A percentile compares a stretch with the other conserved stretches of the same genome.
Evolutionary conservation across 2,113 vertebrate species (phyloP).

Genomic region (Dromiciops gliroides): DNA sequence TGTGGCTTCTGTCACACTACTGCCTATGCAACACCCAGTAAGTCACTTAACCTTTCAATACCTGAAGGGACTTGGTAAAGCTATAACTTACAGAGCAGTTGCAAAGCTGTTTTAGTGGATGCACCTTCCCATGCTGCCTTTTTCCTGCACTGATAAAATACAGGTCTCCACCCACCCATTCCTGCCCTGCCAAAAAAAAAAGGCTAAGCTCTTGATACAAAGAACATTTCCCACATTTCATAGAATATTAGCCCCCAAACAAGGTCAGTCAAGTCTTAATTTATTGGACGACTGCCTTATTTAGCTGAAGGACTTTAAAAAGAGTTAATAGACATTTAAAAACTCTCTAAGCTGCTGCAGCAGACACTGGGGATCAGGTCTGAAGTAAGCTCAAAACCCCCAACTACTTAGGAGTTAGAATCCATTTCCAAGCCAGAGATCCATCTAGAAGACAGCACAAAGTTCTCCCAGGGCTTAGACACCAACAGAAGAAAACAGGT

Average conservation of each 20-base stretch:
- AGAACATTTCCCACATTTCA: conserved; percentile 22
- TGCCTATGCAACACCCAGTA: background rate
- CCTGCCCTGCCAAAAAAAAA: background rate
- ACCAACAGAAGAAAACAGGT: background rate
- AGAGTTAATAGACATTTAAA: conserved; percentile 32
- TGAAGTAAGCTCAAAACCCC: background rate
- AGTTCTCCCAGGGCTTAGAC: background rate
- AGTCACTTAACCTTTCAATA: background rate
- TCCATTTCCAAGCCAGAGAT: conserved; percentile 8
- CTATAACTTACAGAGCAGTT: background rate
- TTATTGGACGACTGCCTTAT: conserved; percentile 19
- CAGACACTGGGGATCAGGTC: background rate
- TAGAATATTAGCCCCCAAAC: background rate
- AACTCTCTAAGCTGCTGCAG: conserved; percentile 5
- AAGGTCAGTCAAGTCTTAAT: conserved; percentile 20
- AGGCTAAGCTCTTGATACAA: background rate
- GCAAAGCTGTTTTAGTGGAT: background rate
- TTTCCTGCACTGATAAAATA: background rate
- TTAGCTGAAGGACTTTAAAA: conserved; percentile 29
- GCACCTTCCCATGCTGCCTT: background rate
- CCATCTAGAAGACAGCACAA: background rate
- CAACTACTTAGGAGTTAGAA: background rate
- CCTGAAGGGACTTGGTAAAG: background rate
- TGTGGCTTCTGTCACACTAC: background rate
- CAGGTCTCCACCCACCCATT: background rate